Evolutionary conservation across 2,797 vertebrate species (phyloP).

Genomic region (Novumbra hubbsi): DNA sequence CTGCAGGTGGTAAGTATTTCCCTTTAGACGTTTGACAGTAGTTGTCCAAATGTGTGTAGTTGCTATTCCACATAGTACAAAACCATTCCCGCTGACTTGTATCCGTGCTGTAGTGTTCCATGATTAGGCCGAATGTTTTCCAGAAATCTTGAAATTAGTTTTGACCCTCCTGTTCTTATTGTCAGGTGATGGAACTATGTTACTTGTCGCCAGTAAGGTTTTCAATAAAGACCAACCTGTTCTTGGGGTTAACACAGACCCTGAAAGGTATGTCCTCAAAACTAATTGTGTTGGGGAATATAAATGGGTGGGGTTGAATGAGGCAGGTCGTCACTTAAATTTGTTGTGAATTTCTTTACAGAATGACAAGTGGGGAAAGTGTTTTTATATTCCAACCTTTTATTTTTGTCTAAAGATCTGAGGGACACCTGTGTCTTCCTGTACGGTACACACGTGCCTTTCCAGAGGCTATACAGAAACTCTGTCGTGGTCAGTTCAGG

Average conservation of each 20-base stretch:
- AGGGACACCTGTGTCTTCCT: constrained; percentile 94
- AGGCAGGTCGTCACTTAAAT: not conserved
- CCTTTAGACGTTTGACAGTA: not conserved
- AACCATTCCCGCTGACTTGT: not conserved
- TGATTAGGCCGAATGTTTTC: not conserved
- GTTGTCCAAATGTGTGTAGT: not conserved
- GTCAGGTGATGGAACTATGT: constrained; percentile 96
- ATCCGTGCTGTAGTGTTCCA: too few relatives aligned
- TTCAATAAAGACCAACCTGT: constrained; percentile 92
- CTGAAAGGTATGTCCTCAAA: constrained; percentile 84
- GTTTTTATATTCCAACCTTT: not conserved
- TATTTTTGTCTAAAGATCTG: constrained; percentile 77
- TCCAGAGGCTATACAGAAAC: constrained; percentile 89
- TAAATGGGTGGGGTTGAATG: not conserved
- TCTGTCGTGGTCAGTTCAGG: constrained; percentile 94
- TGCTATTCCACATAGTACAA: not conserved
- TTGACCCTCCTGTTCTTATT: constrained; percentile 26
- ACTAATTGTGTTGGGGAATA: not conserved
- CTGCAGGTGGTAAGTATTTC: constrained; percentile 86
- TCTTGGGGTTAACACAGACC: constrained; percentile 96
- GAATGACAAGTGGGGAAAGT: not conserved
- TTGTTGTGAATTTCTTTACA: not conserved
- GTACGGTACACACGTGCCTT: constrained; percentile 89
- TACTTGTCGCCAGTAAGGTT: constrained; percentile 96
- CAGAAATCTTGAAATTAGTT: not conserved